Conservation (phyloP, 1,140 invertebrate genomes). For the Pararge aegeria region DNA sequence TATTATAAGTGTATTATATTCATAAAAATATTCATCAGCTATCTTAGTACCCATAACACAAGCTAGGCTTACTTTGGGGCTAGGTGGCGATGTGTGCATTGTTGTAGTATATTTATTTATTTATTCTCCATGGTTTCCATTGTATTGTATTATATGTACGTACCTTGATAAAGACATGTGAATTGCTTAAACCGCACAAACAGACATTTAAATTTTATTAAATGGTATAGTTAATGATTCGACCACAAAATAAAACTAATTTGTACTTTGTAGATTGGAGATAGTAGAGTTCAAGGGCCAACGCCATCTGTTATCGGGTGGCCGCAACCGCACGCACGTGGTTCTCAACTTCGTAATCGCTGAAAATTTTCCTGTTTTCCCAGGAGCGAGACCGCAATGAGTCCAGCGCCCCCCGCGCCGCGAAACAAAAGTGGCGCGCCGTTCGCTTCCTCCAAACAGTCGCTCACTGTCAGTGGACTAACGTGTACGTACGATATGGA, state of each 20-base stretch:
- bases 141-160: no score
- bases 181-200: no score
- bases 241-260: background rate
- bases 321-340: conserved; percentile 43
- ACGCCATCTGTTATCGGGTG: conserved; percentile 68
- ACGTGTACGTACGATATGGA: conserved; percentile 73
- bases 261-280: background rate
- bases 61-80: no score
- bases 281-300: conserved; percentile 13
- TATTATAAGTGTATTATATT: no score
- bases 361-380: conserved; percentile 75
- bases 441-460: conserved; percentile 54
- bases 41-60: no score
- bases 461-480: conserved; percentile 41
- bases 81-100: no score
- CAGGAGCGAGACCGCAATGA: conserved; percentile 72
- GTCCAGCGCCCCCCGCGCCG: conserved; percentile 65
- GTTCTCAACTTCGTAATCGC: conserved; percentile 49
- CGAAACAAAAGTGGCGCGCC: conserved; percentile 59
- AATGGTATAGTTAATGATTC: background rate
- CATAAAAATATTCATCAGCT: no score
- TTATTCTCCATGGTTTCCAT: no score
- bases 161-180: no score
- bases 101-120: no score
- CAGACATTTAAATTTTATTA: no score